These are phyloP conservation scores for Sepiola atlantica DNA, from an alignment of 2,888 invertebrate genomes.

Conservation along the genomic window DNA sequence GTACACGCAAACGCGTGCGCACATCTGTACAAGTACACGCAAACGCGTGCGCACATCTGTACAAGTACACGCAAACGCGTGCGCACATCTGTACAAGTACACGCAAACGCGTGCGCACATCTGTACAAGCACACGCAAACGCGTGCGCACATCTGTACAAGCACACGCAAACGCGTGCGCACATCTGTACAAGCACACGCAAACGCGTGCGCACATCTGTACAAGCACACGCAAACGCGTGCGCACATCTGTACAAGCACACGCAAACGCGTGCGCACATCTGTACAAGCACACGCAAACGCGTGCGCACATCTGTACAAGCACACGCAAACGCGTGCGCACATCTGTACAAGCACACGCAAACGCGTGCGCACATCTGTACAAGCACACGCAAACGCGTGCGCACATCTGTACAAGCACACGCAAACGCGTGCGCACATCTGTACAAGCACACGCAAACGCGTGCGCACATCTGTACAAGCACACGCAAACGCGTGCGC, in stretches of 20 bases:
- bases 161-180: background rate
- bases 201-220: background rate
- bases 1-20: too few species aligned
- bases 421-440: too few species aligned
- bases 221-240: background rate
- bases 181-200: background rate
- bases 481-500: background rate
- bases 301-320: background rate
- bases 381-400: background rate
- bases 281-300: background rate
- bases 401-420: background rate
- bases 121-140: background rate
- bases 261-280: background rate
- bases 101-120: background rate
- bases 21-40: background rate
- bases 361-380: background rate
- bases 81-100: background rate
- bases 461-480: background rate
- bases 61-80: background rate
- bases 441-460: background rate
- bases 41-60: background rate
- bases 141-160: background rate
- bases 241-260: background rate
- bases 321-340: background rate
- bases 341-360: background rate